phyloP scores from a whole-genome alignment of 1,140 invertebrate genomes.

The Drosophila rufa region DNA sequence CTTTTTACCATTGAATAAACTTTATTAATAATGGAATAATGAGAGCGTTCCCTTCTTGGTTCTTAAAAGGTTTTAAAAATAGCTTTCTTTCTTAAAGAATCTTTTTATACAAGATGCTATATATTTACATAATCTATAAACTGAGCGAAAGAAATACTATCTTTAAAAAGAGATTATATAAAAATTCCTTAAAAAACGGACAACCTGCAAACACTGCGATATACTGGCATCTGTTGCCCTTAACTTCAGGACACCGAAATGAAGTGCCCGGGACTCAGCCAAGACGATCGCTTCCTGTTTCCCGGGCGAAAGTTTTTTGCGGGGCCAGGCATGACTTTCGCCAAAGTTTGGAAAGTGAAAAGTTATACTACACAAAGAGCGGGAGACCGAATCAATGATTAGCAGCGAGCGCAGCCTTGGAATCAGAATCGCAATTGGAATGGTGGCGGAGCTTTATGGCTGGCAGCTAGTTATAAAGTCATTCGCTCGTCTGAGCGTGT shows the following conservation, averaged over 20 bases:
- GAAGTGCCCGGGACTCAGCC: slow-evolving; percentile 47
- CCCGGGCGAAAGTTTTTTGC: slow-evolving; percentile 46
- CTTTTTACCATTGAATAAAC: background rate
- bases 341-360: slow-evolving; percentile 58
- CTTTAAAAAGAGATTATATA: background rate
- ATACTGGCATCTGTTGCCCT: slow-evolving; percentile 38
- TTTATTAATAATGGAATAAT: too few species aligned
- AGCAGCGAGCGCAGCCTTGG: slow-evolving; percentile 39
- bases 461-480: slow-evolving; percentile 77
- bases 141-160: too few species aligned
- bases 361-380: slow-evolving; percentile 35
- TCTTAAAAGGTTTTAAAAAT: background rate
- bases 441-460: slow-evolving; percentile 52
- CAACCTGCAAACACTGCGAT: background rate
- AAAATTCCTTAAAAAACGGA: background rate
- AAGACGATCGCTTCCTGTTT: slow-evolving; percentile 62
- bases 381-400: slow-evolving; percentile 63
- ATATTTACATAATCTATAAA: too few species aligned
- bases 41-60: too few species aligned
- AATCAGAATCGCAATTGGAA: slow-evolving; percentile 42
- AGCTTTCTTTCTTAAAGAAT: too few species aligned
- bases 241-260: slow-evolving; percentile 50
- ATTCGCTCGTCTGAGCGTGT: slow-evolving; percentile 47
- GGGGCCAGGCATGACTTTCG: slow-evolving; percentile 49
- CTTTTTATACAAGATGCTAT: too few species aligned